Evolutionary conservation across 2,113 vertebrate genomes (phyloP).

Genomic region (Mellivora capensis): DNA sequence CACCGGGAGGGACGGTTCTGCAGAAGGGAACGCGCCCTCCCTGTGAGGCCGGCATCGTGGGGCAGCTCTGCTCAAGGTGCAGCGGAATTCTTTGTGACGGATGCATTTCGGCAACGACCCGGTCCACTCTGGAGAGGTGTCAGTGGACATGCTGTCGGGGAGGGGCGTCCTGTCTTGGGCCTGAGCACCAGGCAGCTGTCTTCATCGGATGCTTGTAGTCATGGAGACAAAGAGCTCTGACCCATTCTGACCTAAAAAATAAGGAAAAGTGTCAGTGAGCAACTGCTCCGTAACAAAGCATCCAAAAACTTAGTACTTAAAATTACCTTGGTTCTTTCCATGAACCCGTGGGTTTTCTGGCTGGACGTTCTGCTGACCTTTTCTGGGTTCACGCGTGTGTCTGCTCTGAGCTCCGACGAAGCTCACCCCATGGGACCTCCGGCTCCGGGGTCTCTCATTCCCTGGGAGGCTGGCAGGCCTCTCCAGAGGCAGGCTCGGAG

Average conservation of each 20-base stretch:
- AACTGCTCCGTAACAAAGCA: background rate
- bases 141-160: too few relatives aligned
- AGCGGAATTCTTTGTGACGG: background rate
- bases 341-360: background rate
- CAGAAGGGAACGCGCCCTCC: background rate
- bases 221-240: background rate
- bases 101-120: background rate
- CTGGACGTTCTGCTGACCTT: background rate
- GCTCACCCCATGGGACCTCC: too few relatives aligned
- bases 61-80: too few relatives aligned
- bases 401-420: too few relatives aligned
- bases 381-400: background rate
- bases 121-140: too few relatives aligned
- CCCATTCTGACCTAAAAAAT: background rate
- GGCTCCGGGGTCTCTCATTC: too few relatives aligned
- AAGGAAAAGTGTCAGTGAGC: background rate
- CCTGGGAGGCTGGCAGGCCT: too few relatives aligned
- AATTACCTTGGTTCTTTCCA: background rate
- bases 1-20: background rate
- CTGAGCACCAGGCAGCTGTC: too few relatives aligned
- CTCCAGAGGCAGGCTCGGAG: too few relatives aligned
- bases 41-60: too few relatives aligned
- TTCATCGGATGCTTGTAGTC: background rate
- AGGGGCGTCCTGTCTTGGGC: background rate
- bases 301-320: background rate